Evolutionary conservation across 2,113 vertebrate genomes (phyloP).

Genomic region (Perca fluviatilis): DNA sequence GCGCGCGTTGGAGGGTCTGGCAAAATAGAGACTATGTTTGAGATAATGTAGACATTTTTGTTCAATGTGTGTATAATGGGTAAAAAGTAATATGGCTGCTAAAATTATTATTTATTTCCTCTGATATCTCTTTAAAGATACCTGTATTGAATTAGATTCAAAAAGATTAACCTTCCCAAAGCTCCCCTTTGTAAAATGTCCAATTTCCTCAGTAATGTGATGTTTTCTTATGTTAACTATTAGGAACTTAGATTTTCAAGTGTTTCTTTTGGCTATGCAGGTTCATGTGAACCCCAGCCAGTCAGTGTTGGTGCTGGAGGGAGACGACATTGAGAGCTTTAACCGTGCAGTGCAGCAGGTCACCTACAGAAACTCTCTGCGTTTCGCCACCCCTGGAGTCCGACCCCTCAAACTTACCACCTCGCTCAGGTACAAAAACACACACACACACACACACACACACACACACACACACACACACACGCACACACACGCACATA

Average conservation of each 20-base stretch:
- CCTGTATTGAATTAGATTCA: background rate
- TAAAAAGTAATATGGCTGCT: background rate
- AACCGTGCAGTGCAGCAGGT: constrained; percentile 98
- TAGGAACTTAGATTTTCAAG: background rate
- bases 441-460: background rate
- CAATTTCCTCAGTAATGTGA: background rate
- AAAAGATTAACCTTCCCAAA: background rate
- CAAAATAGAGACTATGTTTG: background rate
- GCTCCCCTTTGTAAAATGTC: background rate
- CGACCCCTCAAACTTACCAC: constrained; percentile 95
- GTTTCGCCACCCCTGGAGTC: constrained; percentile 96
- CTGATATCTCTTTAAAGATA: background rate
- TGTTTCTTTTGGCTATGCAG: constrained; percentile 75
- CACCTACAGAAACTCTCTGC: constrained; percentile 96
- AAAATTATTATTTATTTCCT: background rate
- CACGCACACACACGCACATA: no score
- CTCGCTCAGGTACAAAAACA: constrained; percentile 81
- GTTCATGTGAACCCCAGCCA: constrained; percentile 98
- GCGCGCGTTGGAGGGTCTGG: no score
- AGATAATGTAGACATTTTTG: background rate
- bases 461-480: fast-evolving
- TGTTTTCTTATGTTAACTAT: background rate
- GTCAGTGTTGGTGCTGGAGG: constrained; percentile 95
- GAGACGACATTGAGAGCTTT: constrained; percentile 97
- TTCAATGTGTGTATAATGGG: background rate